Conservation (phyloP, 2,113 vertebrate genomes). For the Oxyruncus cristatus region DNA sequence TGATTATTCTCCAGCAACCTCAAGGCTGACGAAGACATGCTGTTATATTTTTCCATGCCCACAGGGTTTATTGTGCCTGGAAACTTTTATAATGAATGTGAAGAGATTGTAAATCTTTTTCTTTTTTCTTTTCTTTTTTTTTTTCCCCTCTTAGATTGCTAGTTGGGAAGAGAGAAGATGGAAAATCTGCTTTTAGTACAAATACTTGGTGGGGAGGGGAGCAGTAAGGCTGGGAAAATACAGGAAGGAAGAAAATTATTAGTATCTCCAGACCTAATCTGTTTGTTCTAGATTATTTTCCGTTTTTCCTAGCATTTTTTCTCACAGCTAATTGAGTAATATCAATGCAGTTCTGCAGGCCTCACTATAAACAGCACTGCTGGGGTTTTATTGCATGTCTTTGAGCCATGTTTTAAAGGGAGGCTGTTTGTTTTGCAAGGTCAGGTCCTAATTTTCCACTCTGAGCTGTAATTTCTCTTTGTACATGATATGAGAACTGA, state of each 20-base stretch:
- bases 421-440: not conserved
- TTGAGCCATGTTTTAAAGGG: not conserved
- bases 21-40: not conserved
- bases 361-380: not conserved
- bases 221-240: not conserved
- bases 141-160: not conserved
- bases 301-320: not conserved
- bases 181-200: not conserved
- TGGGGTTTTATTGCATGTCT: not conserved
- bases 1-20: conserved; percentile 32
- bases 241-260: conserved; percentile 11
- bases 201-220: not conserved
- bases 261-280: conserved; percentile 8
- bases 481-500: not conserved
- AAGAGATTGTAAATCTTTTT: not conserved
- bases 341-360: not conserved
- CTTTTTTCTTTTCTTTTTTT: fast-evolving
- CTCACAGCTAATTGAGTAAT: not conserved
- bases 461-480: not conserved
- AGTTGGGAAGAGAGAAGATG: not conserved
- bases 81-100: conserved; percentile 12
- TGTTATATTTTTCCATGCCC: conserved; percentile 27
- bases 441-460: not conserved
- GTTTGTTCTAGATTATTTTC: conserved; percentile 26
- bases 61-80: conserved; percentile 12